Evolutionary conservation across 2,888 invertebrate genomes (phyloP), one percentile per base, ranked within the genome.

Genomic region (Parnassius orleans): DNA sequence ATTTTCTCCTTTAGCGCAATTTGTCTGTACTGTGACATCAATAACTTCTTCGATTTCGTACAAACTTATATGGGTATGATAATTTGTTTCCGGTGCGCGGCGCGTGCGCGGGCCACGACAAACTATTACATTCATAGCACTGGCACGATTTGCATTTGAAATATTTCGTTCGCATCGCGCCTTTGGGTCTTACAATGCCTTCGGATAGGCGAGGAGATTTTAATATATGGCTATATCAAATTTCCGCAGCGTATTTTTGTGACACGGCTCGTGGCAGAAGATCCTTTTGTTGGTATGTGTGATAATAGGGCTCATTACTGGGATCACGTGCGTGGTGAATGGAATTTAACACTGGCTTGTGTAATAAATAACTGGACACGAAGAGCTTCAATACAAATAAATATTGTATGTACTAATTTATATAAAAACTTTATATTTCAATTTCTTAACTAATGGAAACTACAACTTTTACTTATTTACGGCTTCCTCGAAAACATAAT

Each of bases 81-180:
- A 91, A 91, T 91, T 90, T 90, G 86, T 91, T 89, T 90, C 91
- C 91, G 91, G 90, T 86, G 83, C 69, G 75, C 83, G 86, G 82
- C 90, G 89, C 90, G 91, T 90, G 90, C 90, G 90, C 91, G 80
- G 72, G 80, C 75, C 89, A 86, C 90, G 88, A 90, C 88, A 84
- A 83, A 87, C 89, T 87, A 86, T 89, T 88, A 90, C 90, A 88
- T 88, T 91, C 89, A 90, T 87, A 79, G 86, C 85, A 84, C 83
- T 84, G 79, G 87, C 89, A 90, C 91, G 90, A 91, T 91, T 91
- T 91, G 91, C 90, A 91, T 91, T 89, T 90, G 90, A 91, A 90
- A 87, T 86, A 90, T 89, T 89, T 87, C 77, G 83, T 87, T 80
- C 77, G 81, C 80, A 83, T 84, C 86, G 84, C 84, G 87, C 84